These are phyloP conservation scores for Electrophaes corylata DNA, from an alignment of 2,888 invertebrate genomes.

Conservation along the genomic window DNA sequence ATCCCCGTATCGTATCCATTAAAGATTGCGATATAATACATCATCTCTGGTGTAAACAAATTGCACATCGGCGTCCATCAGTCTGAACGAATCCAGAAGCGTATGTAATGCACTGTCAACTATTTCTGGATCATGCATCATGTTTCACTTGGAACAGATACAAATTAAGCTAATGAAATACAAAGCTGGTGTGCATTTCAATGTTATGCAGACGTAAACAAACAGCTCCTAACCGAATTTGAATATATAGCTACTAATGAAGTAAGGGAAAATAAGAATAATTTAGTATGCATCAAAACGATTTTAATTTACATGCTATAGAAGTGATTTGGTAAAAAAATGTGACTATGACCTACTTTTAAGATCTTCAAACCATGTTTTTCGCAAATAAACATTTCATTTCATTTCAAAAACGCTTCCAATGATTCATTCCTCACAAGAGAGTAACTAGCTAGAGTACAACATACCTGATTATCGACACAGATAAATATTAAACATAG, in stretches of 20 bases:
- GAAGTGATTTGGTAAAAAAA: too few relatives aligned
- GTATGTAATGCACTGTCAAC: constrained; percentile 5
- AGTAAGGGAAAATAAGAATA: too few relatives aligned
- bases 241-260: too few relatives aligned
- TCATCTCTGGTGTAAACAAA: constrained; percentile 7
- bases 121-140: constrained; percentile 29
- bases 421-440: not conserved
- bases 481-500: not conserved
- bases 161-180: not conserved
- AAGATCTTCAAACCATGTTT: too few relatives aligned
- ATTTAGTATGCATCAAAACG: too few relatives aligned
- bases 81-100: constrained; percentile 18
- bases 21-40: not conserved
- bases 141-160: constrained; percentile 23
- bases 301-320: too few relatives aligned
- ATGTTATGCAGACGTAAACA: not conserved
- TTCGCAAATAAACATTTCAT: too few relatives aligned
- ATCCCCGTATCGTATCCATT: constrained; percentile 1
- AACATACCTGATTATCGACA: not conserved
- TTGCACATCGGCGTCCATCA: constrained; percentile 25
- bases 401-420: too few relatives aligned
- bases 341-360: too few relatives aligned
- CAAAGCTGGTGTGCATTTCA: not conserved
- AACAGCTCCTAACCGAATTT: too few relatives aligned
- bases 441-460: not conserved